Conservation (phyloP, 1,140 invertebrate species). For the Cyrtorhinus lividipennis region DNA sequence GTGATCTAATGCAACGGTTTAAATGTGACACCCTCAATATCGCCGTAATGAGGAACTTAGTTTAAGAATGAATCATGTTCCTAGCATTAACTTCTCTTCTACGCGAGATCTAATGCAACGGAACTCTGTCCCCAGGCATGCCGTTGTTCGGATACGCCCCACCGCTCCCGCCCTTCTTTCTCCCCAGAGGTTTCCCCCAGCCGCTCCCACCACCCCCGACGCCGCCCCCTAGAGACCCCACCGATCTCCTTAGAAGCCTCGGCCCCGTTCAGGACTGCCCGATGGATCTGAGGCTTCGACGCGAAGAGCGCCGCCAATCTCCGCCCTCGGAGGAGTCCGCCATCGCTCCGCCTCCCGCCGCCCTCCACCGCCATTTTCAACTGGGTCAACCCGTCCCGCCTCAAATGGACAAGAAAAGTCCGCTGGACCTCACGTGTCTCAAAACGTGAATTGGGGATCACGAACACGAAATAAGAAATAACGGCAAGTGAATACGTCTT, state of each 20-base stretch:
- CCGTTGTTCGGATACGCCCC: background rate
- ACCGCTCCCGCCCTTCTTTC: background rate
- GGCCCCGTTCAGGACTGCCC: slow-evolving; percentile 31
- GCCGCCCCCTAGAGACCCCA: background rate
- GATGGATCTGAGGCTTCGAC: slow-evolving; percentile 16
- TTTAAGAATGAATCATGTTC: no score
- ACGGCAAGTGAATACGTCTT: no score
- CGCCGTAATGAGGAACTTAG: no score
- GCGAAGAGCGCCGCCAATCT: background rate
- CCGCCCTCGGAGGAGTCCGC: background rate
- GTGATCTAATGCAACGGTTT: no score
- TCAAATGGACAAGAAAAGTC: background rate
- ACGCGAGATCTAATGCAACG: no score
- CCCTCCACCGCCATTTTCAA: background rate
- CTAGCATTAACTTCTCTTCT: no score
- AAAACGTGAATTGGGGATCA: no score
- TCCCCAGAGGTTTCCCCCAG: background rate
- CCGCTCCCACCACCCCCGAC: background rate
- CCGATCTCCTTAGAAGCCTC: slow-evolving; percentile 24
- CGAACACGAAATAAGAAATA: no score
- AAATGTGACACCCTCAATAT: no score
- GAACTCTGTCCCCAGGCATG: background rate
- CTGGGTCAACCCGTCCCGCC: no score
- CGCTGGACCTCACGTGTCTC: background rate
- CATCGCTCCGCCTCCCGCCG: background rate